phyloP scores from a whole-genome alignment of 2,113 vertebrate genomes.

The Gallinago paraguaiae region DNA sequence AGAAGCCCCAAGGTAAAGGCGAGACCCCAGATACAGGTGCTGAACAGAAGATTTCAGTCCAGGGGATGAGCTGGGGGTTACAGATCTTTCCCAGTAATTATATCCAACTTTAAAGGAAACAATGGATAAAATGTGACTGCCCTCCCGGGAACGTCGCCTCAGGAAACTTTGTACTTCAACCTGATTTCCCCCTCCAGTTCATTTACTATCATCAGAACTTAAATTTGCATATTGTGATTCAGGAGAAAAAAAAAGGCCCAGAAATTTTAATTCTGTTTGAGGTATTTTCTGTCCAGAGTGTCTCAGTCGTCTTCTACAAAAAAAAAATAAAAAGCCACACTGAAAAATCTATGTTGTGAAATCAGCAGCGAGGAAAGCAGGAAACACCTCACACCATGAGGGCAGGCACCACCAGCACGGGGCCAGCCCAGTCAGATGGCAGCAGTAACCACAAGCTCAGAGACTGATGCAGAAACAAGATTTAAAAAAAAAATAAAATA shows the following conservation, averaged over 20 bases:
- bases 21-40: neutral
- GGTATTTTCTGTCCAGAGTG: neutral
- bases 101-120: neutral
- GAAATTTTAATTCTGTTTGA: neutral
- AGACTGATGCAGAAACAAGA: neutral
- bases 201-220: neutral
- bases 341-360: neutral
- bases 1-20: neutral
- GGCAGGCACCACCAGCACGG: rapidly evolving
- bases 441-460: neutral
- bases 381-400: neutral
- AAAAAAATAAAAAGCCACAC: neutral
- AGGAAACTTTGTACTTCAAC: neutral
- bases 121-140: rapidly evolving
- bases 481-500: neutral
- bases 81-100: neutral
- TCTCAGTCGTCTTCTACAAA: neutral
- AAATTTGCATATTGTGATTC: neutral
- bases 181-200: neutral
- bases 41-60: neutral
- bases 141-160: neutral
- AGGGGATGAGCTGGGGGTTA: neutral
- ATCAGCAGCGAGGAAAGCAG: neutral
- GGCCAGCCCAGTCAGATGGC: neutral
- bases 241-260: neutral